Conservation (phyloP, 2,888 invertebrate species). For the Eugnorisma glareosa region DNA sequence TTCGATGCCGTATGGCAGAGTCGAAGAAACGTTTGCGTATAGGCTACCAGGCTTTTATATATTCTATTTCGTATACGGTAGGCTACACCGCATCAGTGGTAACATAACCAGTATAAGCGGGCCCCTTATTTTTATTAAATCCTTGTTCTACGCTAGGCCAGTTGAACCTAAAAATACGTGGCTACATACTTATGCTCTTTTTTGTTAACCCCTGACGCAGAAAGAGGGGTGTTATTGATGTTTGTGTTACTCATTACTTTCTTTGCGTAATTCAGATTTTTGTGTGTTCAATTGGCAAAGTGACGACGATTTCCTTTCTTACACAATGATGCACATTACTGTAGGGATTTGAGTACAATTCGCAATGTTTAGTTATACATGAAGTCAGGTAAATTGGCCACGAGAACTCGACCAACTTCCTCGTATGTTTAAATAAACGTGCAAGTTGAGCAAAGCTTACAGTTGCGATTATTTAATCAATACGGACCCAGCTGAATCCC, state of each 20-base stretch:
- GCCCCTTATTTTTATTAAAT: not conserved
- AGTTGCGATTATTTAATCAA: not conserved
- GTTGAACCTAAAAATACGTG: not conserved
- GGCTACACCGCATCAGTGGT: too few relatives aligned
- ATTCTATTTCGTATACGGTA: too few relatives aligned
- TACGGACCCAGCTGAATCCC: not conserved
- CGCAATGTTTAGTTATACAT: not conserved
- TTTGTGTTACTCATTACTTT: not conserved
- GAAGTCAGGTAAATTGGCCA: not conserved
- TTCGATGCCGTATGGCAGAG: too few relatives aligned
- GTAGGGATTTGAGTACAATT: not conserved
- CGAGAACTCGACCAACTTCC: not conserved
- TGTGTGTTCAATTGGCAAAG: not conserved
- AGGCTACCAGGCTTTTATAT: too few relatives aligned
- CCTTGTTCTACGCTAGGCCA: not conserved
- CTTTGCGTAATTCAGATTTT: not conserved
- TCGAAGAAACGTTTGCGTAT: too few relatives aligned
- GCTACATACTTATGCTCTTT: not conserved
- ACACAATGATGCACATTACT: not conserved
- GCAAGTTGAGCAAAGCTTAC: not conserved
- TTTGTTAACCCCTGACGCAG: too few relatives aligned
- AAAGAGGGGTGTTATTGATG: too few relatives aligned
- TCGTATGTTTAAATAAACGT: not conserved
- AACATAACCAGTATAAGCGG: not conserved
- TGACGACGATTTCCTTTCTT: not conserved